Percentiles rank a stretch among this genome's conserved stretches.
Conservation (phyloP, 2,113 vertebrate species). For the Dasyornis broadbenti region DNA sequence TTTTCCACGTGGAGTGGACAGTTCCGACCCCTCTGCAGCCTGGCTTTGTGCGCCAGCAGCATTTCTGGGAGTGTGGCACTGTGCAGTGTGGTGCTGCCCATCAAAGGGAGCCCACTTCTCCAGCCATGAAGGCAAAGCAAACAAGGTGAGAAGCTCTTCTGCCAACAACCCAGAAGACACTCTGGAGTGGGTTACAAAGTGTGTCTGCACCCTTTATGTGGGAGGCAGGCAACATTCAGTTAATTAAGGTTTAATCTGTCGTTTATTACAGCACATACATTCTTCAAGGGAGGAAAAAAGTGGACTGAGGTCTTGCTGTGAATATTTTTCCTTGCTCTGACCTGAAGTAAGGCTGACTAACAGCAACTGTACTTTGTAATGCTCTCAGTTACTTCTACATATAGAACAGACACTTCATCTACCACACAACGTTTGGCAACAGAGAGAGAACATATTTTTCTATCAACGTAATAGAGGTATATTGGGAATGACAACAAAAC, state of each 20-base stretch:
- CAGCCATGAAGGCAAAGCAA: neutral
- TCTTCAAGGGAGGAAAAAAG: neutral
- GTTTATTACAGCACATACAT: neutral
- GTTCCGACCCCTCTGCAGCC: neutral
- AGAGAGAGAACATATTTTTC: neutral
- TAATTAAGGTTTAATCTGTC: neutral
- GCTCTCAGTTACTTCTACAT: neutral
- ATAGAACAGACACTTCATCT: neutral
- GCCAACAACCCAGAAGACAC: neutral
- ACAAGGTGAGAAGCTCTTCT: neutral
- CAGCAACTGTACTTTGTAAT: neutral
- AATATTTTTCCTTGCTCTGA: neutral
- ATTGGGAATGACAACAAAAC: neutral
- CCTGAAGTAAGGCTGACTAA: neutral
- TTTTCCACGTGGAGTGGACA: neutral
- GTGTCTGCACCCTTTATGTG: neutral
- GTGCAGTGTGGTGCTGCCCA: accelerated
- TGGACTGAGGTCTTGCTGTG: neutral
- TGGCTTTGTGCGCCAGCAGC: neutral
- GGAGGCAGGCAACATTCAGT: neutral
- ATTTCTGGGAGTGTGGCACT: accelerated
- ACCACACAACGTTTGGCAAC: neutral
- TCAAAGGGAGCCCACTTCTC: neutral
- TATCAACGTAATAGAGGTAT: neutral
- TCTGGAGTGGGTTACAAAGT: neutral